Base-by-base conservation (phyloP, 2,113 vertebrate genomes). In the Thymallus thymallus region DNA sequence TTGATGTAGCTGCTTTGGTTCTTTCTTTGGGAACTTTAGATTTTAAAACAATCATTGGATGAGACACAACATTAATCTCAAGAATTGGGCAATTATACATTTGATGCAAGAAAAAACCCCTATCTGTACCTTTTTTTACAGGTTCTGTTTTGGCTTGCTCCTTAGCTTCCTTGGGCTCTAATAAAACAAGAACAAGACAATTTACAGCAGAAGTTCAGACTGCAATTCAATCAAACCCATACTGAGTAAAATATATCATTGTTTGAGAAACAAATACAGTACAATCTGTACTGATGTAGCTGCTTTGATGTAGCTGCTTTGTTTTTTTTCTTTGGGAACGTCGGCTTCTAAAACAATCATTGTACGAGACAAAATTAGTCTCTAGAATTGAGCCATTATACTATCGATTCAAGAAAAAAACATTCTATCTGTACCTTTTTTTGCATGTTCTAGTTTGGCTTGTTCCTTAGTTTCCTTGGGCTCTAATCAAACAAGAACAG, bases 101-200 rank as follows among this genome's bases (percentile, higher is more conserved):
- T 55, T 55, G 22, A 61, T 22, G 5, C 22, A 61, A 61, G 22
- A 61, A 10, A 61, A 61, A n/a, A 23, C 3, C 1, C 4, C 5
- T 20, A n/a, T n/a, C 58, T n/a, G 58, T 5, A 87, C 82, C 87
- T 82, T 72, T 56, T 75, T 80, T 85, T n/a, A 69, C 55, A 76
- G 65, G 58, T 69, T 78, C 48, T 82, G 62, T 55, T 81, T 75
- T 78, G 67, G 70, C 7, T 73, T 82, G 68, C 67, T 83, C 76
- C 60, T 76, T 81, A 72, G 69, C 23, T 58, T 82, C 69, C 22
- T 77, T 76, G 0, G 45, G 29, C 51, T 20, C 51, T 55, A 55
- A 55, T 55, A 3, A 55, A 55, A 55, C 16, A 55, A 20, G 18
- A 55, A 55, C 51, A 55, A 55, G 51, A 55, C 51, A 5, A 55